Conservation (phyloP, 2,888 invertebrate genomes). For the Harpalus rubripes region DNA sequence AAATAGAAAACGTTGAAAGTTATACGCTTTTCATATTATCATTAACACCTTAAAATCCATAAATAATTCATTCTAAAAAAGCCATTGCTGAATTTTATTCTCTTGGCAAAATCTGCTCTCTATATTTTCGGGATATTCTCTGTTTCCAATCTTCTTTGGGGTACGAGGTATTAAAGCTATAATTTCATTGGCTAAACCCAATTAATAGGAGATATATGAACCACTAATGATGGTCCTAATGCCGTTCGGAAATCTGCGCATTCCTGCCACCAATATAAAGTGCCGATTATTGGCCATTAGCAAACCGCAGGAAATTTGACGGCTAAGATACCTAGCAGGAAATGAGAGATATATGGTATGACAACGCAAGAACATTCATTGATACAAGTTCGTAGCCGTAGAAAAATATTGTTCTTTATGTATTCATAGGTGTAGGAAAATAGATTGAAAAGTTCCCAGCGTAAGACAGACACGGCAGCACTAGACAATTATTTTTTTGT, state of each 20-base stretch:
- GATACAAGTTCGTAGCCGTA: too few species aligned
- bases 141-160: background rate
- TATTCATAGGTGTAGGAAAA: too few species aligned
- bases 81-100: background rate
- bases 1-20: background rate
- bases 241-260: constrained; percentile 62
- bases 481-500: too few species aligned
- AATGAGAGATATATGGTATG: background rate
- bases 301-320: constrained; percentile 74
- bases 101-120: background rate
- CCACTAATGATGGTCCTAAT: constrained; percentile 63
- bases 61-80: background rate
- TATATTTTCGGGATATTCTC: background rate
- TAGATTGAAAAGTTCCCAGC: too few species aligned
- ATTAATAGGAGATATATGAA: constrained; percentile 63
- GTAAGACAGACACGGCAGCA: too few species aligned
- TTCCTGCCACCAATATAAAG: constrained; percentile 70
- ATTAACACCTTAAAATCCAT: background rate
- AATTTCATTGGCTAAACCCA: constrained; percentile 41
- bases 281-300: constrained; percentile 74
- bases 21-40: background rate
- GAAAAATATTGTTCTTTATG: too few species aligned
- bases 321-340: constrained; percentile 53
- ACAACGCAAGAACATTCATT: background rate
- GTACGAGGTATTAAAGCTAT: constrained; percentile 9